These are phyloP conservation scores for Lepidocyrtinus sp. DNA, from an alignment of 2,888 invertebrate species.

Conservation along the genomic window DNA sequence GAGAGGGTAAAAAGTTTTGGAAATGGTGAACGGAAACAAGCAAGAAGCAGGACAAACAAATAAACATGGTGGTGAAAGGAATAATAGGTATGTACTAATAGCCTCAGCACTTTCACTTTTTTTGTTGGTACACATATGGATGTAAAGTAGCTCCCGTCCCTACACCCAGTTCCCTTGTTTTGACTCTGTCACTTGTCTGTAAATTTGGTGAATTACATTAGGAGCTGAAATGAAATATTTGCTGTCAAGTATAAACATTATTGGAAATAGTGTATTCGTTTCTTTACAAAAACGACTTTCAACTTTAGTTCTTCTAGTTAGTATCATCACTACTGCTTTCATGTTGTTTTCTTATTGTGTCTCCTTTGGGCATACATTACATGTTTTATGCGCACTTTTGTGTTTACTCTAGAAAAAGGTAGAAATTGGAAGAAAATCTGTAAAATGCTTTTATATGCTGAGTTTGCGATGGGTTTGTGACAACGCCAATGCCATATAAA, in stretches of 20 bases:
- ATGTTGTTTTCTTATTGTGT: background rate
- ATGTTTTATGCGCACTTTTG: too few relatives aligned
- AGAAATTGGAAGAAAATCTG: constrained; percentile 1
- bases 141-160: background rate
- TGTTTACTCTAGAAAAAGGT: constrained; percentile 1
- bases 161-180: background rate
- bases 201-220: constrained; percentile 13
- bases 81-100: background rate
- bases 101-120: background rate
- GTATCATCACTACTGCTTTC: background rate
- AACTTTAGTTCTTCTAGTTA: background rate
- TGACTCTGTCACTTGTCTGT: background rate
- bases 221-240: constrained; percentile 46
- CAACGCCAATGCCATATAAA: background rate
- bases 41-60: background rate
- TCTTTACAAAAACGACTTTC: background rate
- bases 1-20: background rate
- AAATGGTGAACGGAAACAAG: background rate
- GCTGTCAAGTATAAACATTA: constrained; percentile 46
- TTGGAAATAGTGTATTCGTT: constrained; percentile 28
- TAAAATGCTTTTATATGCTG: too few relatives aligned
- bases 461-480: background rate
- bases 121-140: background rate
- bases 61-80: background rate
- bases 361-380: background rate